A percentile compares a stretch with the other conserved stretches of the same genome.
Conservation (phyloP, 1,140 invertebrate genomes). For the Theocolax elegans region DNA sequence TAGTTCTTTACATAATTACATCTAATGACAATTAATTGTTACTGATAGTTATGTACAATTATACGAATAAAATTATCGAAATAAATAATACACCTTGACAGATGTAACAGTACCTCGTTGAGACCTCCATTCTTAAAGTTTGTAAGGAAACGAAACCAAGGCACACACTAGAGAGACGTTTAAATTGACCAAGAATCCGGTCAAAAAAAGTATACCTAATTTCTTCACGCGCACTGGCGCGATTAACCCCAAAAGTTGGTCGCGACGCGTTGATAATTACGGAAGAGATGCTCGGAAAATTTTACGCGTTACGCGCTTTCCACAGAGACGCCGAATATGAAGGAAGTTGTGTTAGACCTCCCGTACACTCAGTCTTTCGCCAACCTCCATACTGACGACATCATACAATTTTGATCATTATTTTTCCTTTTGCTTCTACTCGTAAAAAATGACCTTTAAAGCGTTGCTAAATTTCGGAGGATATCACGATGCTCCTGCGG, state of each 20-base stretch:
- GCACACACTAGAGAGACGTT: too few relatives aligned
- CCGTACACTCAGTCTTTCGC: not conserved
- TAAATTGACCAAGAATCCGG: slow-evolving; percentile 36
- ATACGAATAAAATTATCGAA: too few relatives aligned
- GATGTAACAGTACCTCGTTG: too few relatives aligned
- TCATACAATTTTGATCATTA: not conserved
- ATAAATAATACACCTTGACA: too few relatives aligned
- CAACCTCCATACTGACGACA: not conserved
- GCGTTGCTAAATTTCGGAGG: slow-evolving; percentile 49
- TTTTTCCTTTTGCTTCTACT: not conserved
- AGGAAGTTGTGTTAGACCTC: too few relatives aligned
- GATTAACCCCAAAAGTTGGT: slow-evolving; percentile 8
- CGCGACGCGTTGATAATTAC: not conserved
- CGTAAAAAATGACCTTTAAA: slow-evolving; percentile 53
- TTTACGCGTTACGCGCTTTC: not conserved
- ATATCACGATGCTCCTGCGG: slow-evolving; percentile 22
- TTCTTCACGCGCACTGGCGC: not conserved
- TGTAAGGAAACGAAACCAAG: too few relatives aligned
- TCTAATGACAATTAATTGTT: too few relatives aligned
- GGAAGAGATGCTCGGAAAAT: not conserved
- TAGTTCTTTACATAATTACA: too few relatives aligned
- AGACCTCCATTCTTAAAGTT: too few relatives aligned
- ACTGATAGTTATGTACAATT: too few relatives aligned
- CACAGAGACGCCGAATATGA: not conserved
- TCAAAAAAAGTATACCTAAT: too few relatives aligned